Base-by-base conservation (phyloP, 2,888 invertebrate genomes). In the Leucophora obtusa region DNA sequence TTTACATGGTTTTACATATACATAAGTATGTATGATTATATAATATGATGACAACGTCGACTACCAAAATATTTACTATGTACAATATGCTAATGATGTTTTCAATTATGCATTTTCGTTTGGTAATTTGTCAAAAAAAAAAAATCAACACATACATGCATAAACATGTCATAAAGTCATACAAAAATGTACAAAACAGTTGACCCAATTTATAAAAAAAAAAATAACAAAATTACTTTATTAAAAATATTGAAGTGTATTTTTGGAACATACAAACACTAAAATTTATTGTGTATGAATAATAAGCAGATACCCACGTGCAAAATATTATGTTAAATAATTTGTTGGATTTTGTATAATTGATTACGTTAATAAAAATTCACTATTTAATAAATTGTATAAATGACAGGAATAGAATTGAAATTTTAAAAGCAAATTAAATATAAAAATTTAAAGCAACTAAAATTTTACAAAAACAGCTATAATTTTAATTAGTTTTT, bases 61-160 rank as follows among this genome's bases (percentile, higher is more conserved):
- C 28, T 28, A 28, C 28, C 6, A 28, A 28, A 28, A 28, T 28
- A 28, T 28, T 28, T 38, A 38, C 38, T 38, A 38, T 4, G 14
- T 38, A 47, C 6, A n/a, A 47, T 35, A 54, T 15, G 43, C 38
- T 62, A 43, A 54, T 47, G 53, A 63, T 33, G n/a, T 72, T 33
- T 63, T 72, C 33, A 63, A 56, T 62, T 50, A 21, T 35, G 24
- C 28, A 60, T 53, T 59, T 14, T 43, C n/a, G 14, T 50, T 28
- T 50, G n/a, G 50, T 43, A 54, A 54, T 24, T 51, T 62, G 62
- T 28, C 53, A 53, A 14, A 70, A 70, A 28, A 28, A 28, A 28
- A 70, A 70, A 11, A n/a, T 1, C 5, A 47, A n/a, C 43, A 47
- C 9, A 43, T 43, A 14, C 43, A 47, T 47, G 43, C 43, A 47